Evolutionary conservation across 1,140 invertebrate genomes (phyloP).

Genomic region (Apis florea): DNA sequence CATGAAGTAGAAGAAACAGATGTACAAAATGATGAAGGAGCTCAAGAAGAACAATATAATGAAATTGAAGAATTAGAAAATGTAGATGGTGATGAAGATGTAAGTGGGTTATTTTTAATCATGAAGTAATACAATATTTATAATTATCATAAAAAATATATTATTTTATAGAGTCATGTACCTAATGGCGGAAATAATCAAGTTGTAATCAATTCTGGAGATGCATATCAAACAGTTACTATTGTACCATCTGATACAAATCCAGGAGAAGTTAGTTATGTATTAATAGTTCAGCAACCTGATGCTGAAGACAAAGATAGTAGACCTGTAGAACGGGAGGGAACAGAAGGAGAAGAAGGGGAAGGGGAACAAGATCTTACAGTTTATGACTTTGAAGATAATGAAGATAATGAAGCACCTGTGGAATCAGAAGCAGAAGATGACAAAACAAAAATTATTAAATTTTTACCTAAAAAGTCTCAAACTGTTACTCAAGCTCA

Average conservation of each 20-base stretch:
- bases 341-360: constrained; percentile 82
- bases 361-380: constrained; percentile 83
- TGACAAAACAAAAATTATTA: constrained; percentile 86
- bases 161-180: constrained; percentile 65
- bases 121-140: not conserved
- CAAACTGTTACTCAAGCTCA: constrained; percentile 86
- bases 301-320: constrained; percentile 81
- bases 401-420: constrained; percentile 81
- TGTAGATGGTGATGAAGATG: constrained; percentile 75
- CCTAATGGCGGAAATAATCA: constrained; percentile 75
- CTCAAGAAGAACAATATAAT: constrained; percentile 76
- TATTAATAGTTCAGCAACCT: constrained; percentile 91
- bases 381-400: constrained; percentile 86
- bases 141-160: not conserved
- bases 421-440: constrained; percentile 86
- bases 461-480: constrained; percentile 86
- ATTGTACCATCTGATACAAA: constrained; percentile 91
- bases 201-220: constrained; percentile 82
- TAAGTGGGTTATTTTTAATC: constrained; percentile 48
- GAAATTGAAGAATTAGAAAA: constrained; percentile 81
- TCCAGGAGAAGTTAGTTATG: constrained; percentile 92
- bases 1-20: constrained; percentile 80
- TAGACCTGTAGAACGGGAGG: constrained; percentile 81
- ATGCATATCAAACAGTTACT: constrained; percentile 91
- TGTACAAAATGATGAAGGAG: constrained; percentile 73